Percentiles rank a stretch among this genome's conserved stretches.
Evolutionary conservation across 2,888 invertebrate genomes (phyloP).

Genomic region (Luffia ferchaultella): DNA sequence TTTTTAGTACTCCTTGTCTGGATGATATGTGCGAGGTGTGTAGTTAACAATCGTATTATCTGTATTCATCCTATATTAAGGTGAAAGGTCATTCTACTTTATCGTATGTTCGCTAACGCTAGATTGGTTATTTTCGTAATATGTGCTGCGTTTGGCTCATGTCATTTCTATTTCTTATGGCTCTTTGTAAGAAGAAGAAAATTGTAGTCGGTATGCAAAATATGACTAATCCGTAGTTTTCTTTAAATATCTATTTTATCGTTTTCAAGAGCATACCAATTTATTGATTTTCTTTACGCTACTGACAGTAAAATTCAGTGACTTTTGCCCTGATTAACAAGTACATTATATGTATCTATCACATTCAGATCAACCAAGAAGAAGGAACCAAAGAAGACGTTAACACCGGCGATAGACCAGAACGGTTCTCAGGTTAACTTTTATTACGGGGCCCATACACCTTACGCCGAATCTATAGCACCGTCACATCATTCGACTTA

Average conservation of each 20-base stretch:
- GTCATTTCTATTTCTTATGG: too few species aligned
- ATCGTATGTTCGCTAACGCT: not conserved
- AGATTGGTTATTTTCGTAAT: too few species aligned
- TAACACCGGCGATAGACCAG: conserved; percentile 88
- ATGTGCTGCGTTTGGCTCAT: too few species aligned
- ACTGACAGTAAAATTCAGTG: too few species aligned
- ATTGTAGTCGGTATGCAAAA: too few species aligned
- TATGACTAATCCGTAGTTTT: too few species aligned
- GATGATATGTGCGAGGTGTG: conserved; percentile 96
- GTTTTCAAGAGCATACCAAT: too few species aligned
- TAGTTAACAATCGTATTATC: not conserved
- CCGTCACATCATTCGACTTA: conserved; percentile 96
- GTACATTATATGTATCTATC: not conserved
- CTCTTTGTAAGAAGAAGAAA: too few species aligned
- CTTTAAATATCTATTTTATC: too few species aligned
- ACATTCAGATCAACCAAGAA: conserved; percentile 56
- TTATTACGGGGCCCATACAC: conserved; percentile 94
- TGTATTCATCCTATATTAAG: not conserved
- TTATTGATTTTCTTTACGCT: too few species aligned
- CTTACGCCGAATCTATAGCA: conserved; percentile 94
- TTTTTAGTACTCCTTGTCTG: conserved; percentile 92
- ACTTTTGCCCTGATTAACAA: too few species aligned
- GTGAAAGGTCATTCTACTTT: conserved; percentile 7
- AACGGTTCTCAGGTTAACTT: conserved; percentile 95
- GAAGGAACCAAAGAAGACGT: conserved; percentile 90